A percentile compares a stretch with the other conserved stretches of the same genome.
Evolutionary conservation across 1,140 invertebrate genomes (phyloP).

Genomic region (Calephelis virginiensis): DNA sequence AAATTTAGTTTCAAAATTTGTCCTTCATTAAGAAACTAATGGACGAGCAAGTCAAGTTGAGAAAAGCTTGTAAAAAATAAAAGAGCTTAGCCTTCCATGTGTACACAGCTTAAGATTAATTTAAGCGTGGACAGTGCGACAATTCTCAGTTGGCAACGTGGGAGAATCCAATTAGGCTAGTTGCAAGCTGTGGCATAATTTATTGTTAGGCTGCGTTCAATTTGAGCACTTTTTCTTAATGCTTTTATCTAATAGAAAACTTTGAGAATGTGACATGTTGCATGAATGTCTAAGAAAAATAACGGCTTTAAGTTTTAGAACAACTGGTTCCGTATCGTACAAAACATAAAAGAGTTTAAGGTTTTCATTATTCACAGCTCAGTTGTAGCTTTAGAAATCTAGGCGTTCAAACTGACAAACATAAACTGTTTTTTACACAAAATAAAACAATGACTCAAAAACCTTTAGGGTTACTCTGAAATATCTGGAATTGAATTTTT

Average conservation of each 20-base stretch:
- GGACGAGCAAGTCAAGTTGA: background rate
- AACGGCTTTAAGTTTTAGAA: too few species aligned
- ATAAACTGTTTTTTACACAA: too few species aligned
- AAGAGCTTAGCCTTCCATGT: background rate
- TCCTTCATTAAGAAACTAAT: background rate
- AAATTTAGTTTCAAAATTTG: too few species aligned
- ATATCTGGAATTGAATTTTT: too few species aligned
- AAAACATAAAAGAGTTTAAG: too few species aligned
- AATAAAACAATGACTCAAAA: too few species aligned
- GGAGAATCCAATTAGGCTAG: constrained; percentile 15
- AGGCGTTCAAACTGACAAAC: too few species aligned
- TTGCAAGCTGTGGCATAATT: constrained; percentile 16
- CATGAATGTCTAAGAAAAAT: background rate
- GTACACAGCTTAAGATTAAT: background rate
- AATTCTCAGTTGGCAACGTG: constrained; percentile 11
- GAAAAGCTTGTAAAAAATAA: background rate
- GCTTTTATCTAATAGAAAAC: background rate
- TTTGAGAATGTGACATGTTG: constrained; percentile 3
- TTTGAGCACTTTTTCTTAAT: constrained; percentile 11
- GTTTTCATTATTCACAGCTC: too few species aligned
- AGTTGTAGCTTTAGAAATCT: too few species aligned
- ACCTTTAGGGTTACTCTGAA: too few species aligned
- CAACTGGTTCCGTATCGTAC: too few species aligned
- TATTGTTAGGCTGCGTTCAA: constrained; percentile 5
- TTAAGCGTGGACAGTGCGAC: constrained; percentile 12